phyloP scores from a whole-genome alignment of 2,888 invertebrate species.

The Hartigia nigra region DNA sequence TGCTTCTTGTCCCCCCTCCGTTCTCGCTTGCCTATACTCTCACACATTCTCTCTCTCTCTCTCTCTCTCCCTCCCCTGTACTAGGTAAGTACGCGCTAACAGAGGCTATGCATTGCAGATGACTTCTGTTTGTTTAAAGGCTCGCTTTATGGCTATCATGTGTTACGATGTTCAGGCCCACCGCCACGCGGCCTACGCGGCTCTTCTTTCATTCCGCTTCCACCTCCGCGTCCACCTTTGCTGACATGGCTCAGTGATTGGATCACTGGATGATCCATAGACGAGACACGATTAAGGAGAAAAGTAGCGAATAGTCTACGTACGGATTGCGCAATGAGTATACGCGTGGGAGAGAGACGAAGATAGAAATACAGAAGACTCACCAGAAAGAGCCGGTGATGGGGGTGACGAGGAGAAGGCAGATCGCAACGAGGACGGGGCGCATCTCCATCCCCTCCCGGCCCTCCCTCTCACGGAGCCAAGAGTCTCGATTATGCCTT shows the following conservation, averaged over 20 bases:
- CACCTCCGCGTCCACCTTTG: background rate
- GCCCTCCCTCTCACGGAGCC: slow-evolving; percentile 11
- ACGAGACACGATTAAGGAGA: background rate
- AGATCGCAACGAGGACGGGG: slow-evolving; percentile 84
- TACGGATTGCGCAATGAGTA: background rate
- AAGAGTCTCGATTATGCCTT: slow-evolving; percentile 9
- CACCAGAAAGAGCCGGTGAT: slow-evolving; percentile 90
- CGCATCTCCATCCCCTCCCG: slow-evolving; percentile 71
- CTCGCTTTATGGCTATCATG: slow-evolving; percentile 49
- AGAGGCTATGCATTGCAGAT: slow-evolving; percentile 35
- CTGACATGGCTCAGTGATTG: background rate
- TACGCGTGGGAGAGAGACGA: background rate
- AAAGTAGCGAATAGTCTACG: background rate
- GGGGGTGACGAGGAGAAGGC: slow-evolving; percentile 88
- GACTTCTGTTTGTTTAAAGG: slow-evolving; percentile 49
- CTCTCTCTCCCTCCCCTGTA: background rate
- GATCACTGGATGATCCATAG: background rate
- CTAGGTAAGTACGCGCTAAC: slow-evolving; percentile 28
- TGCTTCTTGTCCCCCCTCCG: background rate
- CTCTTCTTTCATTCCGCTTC: slow-evolving; percentile 1
- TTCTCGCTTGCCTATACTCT: background rate
- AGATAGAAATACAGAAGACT: slow-evolving; percentile 65
- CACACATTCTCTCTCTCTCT: background rate
- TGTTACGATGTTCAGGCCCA: slow-evolving; percentile 26
- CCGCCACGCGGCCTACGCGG: slow-evolving; percentile 10